Percentiles rank a stretch among this genome's conserved stretches.
phyloP scores from a whole-genome alignment of 2,888 invertebrate species.

The Lasioglossum leucozonium region DNA sequence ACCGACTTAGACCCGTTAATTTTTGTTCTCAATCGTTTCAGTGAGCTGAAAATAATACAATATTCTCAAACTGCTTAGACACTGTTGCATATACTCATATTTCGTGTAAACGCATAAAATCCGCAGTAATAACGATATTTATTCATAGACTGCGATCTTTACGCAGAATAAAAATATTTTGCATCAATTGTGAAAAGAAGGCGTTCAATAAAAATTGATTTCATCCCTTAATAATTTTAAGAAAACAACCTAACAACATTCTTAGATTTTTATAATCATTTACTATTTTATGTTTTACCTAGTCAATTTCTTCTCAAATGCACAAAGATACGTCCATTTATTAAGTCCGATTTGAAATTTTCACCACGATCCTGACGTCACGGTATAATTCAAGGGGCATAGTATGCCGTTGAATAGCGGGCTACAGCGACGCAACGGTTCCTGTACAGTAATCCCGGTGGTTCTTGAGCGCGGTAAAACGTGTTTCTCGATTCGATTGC shows the following conservation, averaged over 20 bases:
- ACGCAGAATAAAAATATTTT: no score
- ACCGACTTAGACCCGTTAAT: background rate
- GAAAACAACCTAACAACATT: no score
- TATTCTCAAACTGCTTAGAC: no score
- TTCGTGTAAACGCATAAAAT: background rate
- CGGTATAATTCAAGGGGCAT: background rate
- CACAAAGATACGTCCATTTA: no score
- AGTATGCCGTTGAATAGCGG: background rate
- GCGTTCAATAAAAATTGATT: no score
- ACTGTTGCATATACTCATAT: background rate
- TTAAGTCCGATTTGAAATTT: background rate
- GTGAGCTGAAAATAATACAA: background rate
- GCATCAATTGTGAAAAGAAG: no score
- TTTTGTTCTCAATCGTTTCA: background rate
- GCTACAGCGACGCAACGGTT: background rate
- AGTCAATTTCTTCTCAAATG: no score
- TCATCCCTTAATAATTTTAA: no score
- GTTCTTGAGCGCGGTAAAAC: slow-evolving; percentile 4
- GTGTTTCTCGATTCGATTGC: slow-evolving; percentile 18
- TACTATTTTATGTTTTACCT: no score
- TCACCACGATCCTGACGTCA: background rate
- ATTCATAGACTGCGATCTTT: no score
- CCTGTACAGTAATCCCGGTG: background rate
- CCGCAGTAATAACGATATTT: background rate
- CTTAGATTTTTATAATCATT: no score